phyloP scores from a whole-genome alignment of 2,888 invertebrate species.

The Melanostoma scalare region DNA sequence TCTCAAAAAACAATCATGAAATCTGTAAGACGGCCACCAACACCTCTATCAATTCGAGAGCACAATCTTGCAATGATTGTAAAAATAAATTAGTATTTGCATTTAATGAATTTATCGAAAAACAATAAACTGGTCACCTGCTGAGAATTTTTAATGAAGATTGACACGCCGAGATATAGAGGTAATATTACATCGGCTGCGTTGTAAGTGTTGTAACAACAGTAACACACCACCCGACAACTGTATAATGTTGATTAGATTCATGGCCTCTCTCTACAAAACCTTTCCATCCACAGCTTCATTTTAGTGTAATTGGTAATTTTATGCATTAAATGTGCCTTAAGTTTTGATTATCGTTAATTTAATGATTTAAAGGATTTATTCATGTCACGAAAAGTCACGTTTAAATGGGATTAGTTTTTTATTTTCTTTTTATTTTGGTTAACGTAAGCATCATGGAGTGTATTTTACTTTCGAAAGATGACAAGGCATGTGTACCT shows the following conservation, averaged over 20 bases:
- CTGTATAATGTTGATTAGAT: conserved; percentile 20
- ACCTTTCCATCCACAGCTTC: neutral
- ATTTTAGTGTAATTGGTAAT: conserved; percentile 26
- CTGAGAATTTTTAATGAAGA: conserved; percentile 71
- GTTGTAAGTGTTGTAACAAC: conserved; percentile 13
- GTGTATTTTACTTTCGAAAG: conserved; percentile 15
- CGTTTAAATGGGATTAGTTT: conserved; percentile 48
- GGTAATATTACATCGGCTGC: too few relatives aligned
- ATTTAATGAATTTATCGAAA: conserved; percentile 70
- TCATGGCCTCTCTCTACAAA: neutral
- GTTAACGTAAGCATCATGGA: conserved; percentile 38
- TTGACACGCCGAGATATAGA: conserved; percentile 44
- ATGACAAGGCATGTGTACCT: conserved; percentile 17
- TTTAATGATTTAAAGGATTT: conserved; percentile 55
- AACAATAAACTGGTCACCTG: conserved; percentile 67
- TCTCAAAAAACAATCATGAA: too few relatives aligned
- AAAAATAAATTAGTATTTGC: conserved; percentile 57
- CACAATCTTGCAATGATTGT: conserved; percentile 14
- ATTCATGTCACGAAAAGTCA: conserved; percentile 55
- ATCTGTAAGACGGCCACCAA: too few relatives aligned
- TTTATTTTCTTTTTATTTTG: conserved; percentile 19
- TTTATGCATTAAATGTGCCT: conserved; percentile 39
- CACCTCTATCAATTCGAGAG: too few relatives aligned
- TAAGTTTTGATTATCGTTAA: conserved; percentile 57
- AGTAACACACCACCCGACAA: neutral